Evolutionary conservation across 2,888 invertebrate species (phyloP), one percentile per base, ranked within the genome.

Genomic region (Cerastis leucographa): DNA sequence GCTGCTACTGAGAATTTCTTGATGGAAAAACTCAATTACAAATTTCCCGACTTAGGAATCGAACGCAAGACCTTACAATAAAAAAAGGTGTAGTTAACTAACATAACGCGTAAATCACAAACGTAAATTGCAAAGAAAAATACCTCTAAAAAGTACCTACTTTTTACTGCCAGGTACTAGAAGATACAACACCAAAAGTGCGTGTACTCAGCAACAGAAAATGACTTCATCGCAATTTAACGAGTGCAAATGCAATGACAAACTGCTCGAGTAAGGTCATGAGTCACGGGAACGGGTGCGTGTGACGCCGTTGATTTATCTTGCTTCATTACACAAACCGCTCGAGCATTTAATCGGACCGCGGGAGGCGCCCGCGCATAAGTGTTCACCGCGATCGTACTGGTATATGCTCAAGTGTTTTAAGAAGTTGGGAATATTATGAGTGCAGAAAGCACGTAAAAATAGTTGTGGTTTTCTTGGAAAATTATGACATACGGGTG

Each of bases 251-350:
- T 84, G 69, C 78, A 83, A 89, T 90, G 89, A 90, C 88, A 85
- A 83, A 87, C 80, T 83, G 84, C 87, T 80, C 67, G 76, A 87
- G 86, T 88, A 84, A 88, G 92, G 92, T 92, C 89, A 92, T 91
- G 91, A 92, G 91, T 91, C 87, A 89, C 88, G 88, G 89, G 88
- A 86, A 89, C 89, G 89, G 86, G 91, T 94, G 94, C 94, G 95
- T 94, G 95, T 91, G 94, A 93, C 91, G 89, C 88, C 84, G 91
- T 91, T 93, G 94, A 94, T 95, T 94, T 94, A 95, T 95, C 95
- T 95, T 91, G 93, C 91, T 94, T 94, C 95, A 95, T 95, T 95
- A 95, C 94, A 92, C 91, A 92, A 89, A 88, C 91, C 91, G 91
- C 90, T 90, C 91, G 92, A 91, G 90, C 92, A 90, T 92, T 93